A percentile compares a stretch with the other conserved stretches of the same genome.
phyloP scores from a whole-genome alignment of 2,888 invertebrate genomes.

The Andrena hattorfiana region DNA sequence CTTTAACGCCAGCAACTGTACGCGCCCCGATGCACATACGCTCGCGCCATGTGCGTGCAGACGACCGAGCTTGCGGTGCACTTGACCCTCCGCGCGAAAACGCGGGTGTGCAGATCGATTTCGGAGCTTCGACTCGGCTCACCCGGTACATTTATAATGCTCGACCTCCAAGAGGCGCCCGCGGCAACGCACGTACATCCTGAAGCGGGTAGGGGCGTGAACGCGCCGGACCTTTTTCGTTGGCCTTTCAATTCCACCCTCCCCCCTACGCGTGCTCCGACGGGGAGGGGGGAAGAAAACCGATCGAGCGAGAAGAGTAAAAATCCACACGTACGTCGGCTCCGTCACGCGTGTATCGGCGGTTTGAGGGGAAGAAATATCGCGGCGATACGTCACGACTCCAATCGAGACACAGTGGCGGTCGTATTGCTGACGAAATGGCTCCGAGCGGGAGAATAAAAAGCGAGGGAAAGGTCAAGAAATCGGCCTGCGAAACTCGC shows the following conservation, averaged over 20 bases:
- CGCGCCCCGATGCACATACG: neutral
- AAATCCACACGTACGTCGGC: conserved; percentile 52
- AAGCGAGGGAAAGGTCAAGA: conserved; percentile 50
- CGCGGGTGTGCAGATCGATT: conserved; percentile 67
- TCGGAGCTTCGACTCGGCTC: conserved; percentile 62
- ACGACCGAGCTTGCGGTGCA: conserved; percentile 49
- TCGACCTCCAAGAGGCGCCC: conserved; percentile 63
- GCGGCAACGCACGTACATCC: conserved; percentile 70
- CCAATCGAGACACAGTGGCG: conserved; percentile 30
- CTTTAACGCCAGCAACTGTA: conserved; percentile 12
- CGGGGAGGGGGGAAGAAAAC: conserved; percentile 36
- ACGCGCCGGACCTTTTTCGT: conserved; percentile 72
- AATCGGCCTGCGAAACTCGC: conserved; percentile 25
- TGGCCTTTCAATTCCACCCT: conserved; percentile 74
- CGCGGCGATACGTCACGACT: conserved; percentile 62
- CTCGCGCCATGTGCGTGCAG: neutral
- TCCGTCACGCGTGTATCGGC: conserved; percentile 40
- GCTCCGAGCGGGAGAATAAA: conserved; percentile 26
- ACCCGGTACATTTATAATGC: conserved; percentile 73
- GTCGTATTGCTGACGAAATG: conserved; percentile 37
- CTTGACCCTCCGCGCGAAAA: conserved; percentile 66
- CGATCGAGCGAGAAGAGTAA: conserved; percentile 57
- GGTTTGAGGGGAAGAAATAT: conserved; percentile 49
- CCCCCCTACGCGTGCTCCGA: conserved; percentile 22
- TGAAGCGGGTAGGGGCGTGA: conserved; percentile 70